Evolutionary conservation across 2,113 vertebrate species (phyloP).

Genomic region (Cromileptes altivelis): DNA sequence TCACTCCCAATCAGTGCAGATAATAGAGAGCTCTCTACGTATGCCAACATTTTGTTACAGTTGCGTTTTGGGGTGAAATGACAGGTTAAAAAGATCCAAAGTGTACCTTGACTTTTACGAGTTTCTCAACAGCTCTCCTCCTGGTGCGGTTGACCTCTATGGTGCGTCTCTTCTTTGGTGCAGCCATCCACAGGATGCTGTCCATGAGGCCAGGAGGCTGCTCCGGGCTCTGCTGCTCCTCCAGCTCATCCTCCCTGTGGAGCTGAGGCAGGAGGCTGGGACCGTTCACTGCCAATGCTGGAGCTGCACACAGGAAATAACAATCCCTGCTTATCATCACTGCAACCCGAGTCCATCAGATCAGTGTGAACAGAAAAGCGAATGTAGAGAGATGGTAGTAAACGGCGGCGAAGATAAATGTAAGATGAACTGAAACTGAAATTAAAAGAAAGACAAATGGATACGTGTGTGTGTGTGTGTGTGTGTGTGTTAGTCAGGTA

Average conservation of each 20-base stretch:
- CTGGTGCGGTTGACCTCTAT: constrained; percentile 95
- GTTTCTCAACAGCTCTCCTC: constrained; percentile 87
- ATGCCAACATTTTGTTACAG: background rate
- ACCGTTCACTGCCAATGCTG: constrained; percentile 86
- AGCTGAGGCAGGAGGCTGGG: constrained; percentile 69
- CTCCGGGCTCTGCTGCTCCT: constrained; percentile 51
- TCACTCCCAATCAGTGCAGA: background rate
- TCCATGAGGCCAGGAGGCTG: constrained; percentile 79
- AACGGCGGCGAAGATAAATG: no score
- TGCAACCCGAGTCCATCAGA: background rate
- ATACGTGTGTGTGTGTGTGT: background rate
- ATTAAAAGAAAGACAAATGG: no score
- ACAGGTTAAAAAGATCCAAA: background rate
- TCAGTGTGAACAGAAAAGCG: background rate
- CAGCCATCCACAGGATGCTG: constrained; percentile 94
- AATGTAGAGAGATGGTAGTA: background rate
- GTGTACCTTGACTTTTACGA: constrained; percentile 90
- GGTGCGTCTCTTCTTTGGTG: constrained; percentile 92
- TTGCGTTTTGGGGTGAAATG: background rate
- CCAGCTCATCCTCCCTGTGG: constrained; percentile 19
- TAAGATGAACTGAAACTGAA: background rate
- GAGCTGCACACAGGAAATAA: constrained; percentile 76
- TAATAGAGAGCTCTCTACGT: background rate
- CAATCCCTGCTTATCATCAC: background rate
- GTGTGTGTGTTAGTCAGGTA: background rate